phyloP scores from a whole-genome alignment of 2,888 invertebrate genomes.

The Microdon myrmicae region DNA sequence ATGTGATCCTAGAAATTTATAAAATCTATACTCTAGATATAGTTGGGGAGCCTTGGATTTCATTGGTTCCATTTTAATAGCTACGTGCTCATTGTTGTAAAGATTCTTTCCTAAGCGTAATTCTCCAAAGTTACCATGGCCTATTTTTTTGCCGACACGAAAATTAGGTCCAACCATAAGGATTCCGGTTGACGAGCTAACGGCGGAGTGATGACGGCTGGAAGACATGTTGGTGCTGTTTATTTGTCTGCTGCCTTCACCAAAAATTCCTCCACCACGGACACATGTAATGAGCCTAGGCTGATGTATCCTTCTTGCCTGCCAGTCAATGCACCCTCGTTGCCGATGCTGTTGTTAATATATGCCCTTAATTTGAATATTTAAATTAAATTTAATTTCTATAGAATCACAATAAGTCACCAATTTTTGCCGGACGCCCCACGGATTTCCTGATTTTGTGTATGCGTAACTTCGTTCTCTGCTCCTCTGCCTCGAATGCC shows the following conservation, averaged over 20 bases:
- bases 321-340: too few species aligned
- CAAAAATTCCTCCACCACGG: conserved; percentile 59
- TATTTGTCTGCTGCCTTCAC: conserved; percentile 64
- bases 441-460: too few species aligned
- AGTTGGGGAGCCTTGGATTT: conserved; percentile 1
- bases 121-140: conserved; percentile 99
- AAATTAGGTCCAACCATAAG: conserved; percentile 99
- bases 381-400: too few species aligned
- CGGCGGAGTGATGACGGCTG: conserved; percentile 83
- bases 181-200: conserved; percentile 85
- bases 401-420: too few species aligned
- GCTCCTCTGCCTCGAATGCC: too few species aligned
- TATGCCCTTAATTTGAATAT: too few species aligned
- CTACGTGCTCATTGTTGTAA: conserved; percentile 99
- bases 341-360: too few species aligned
- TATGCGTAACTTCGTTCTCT: too few species aligned
- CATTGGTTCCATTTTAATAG: conserved; percentile 97
- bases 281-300: too few species aligned
- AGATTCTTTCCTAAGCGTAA: conserved; percentile 96
- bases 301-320: too few species aligned
- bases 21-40: conserved; percentile 68
- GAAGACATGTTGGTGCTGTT: conserved; percentile 79
- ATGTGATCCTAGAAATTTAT: too few species aligned
- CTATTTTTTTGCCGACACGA: conserved; percentile 99
- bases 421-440: too few species aligned